Conservation (phyloP, 2,888 invertebrate genomes). For the Ischnus inquisitorius region DNA sequence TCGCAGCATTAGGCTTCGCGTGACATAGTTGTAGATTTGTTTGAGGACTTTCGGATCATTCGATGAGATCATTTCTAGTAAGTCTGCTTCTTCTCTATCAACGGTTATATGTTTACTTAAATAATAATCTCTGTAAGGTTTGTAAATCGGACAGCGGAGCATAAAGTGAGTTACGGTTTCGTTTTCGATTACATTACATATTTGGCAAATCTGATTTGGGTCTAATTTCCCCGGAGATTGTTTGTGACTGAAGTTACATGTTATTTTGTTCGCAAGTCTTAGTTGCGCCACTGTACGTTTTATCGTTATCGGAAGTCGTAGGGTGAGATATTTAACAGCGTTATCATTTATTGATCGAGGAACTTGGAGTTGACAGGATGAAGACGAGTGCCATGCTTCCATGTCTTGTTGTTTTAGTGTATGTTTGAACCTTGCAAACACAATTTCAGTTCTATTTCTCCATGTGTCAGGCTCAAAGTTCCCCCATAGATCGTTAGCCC, state of each 20-base stretch:
- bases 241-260: background rate
- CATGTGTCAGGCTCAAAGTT: background rate
- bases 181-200: background rate
- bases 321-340: background rate
- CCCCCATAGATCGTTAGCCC: constrained; percentile 17
- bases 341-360: background rate
- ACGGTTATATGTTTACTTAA: background rate
- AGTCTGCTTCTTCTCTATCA: too few relatives aligned
- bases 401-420: background rate
- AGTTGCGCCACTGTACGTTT: background rate
- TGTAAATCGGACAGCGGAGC: background rate
- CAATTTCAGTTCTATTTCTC: background rate
- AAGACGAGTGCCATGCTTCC: background rate
- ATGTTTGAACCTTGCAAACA: background rate
- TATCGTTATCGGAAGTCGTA: background rate
- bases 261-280: background rate
- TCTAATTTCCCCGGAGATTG: background rate
- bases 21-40: background rate
- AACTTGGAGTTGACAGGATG: background rate
- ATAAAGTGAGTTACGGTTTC: background rate
- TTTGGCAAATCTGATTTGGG: background rate
- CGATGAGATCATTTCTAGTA: too few relatives aligned
- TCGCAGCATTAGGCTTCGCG: background rate
- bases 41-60: too few relatives aligned
- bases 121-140: constrained; percentile 4